These are phyloP conservation scores for Ellobius talpinus DNA, from an alignment of 2,113 vertebrate species.

Conservation along the genomic window DNA sequence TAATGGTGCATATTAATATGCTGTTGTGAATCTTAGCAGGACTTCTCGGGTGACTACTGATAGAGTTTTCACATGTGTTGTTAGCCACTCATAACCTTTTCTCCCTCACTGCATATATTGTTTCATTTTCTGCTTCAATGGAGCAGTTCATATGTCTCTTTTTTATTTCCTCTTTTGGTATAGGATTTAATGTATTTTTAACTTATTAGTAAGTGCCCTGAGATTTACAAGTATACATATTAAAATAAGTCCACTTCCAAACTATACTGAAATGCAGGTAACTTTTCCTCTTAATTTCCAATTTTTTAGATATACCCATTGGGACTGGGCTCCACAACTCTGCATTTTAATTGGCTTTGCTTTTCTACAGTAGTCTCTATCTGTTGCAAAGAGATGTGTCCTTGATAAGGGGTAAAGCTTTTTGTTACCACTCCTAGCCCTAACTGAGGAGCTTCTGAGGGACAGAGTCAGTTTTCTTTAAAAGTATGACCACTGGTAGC, in stretches of 20 bases:
- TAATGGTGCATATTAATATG: conserved; percentile 15
- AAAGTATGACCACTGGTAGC: background rate
- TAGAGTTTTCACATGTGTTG: background rate
- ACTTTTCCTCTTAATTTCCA: background rate
- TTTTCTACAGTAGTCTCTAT: background rate
- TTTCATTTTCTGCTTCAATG: conserved; percentile 49
- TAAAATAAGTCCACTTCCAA: conserved; percentile 27
- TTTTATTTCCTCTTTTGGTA: conserved; percentile 40
- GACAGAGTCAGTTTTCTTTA: background rate
- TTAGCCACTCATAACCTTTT: background rate
- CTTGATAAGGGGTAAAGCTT: background rate
- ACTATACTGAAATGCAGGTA: background rate
- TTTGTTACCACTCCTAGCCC: background rate
- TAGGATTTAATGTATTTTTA: conserved; percentile 1
- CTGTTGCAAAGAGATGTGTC: background rate
- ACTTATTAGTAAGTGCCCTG: background rate
- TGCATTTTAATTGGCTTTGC: background rate
- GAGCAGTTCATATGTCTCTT: conserved; percentile 11
- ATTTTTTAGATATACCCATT: background rate
- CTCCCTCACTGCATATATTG: background rate
- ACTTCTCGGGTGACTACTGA: background rate
- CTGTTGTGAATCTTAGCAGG: conserved; percentile 16
- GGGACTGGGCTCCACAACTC: background rate
- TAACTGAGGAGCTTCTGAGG: background rate
- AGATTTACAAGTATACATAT: conserved; percentile 48